Percentiles rank a stretch among this genome's conserved stretches.
phyloP scores from a whole-genome alignment of 2,888 invertebrate species.

The Polydrusus pterygomalis region DNA sequence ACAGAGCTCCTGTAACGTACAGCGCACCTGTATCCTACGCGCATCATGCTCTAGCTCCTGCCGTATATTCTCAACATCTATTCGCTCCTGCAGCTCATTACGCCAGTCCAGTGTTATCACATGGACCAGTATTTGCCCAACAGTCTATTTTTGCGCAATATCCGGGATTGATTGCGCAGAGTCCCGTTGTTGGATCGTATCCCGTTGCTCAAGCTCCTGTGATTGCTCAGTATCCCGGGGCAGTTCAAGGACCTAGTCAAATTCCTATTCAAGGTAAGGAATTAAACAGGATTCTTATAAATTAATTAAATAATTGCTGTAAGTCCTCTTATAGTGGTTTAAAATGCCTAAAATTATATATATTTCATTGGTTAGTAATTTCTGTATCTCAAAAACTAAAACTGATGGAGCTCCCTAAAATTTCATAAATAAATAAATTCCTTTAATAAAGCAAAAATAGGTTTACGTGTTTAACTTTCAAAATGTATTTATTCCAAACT shows the following conservation, averaged over 20 bases:
- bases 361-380: too few relatives aligned
- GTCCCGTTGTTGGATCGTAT: conserved; percentile 25
- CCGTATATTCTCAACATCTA: conserved; percentile 36
- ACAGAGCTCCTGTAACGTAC: conserved; percentile 46
- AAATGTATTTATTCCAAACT: too few relatives aligned
- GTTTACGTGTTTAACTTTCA: too few relatives aligned
- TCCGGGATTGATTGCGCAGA: conserved; percentile 41
- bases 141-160: conserved; percentile 42
- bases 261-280: conserved; percentile 15
- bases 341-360: too few relatives aligned
- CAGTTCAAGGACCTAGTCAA: neutral
- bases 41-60: conserved; percentile 12
- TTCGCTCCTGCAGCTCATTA: conserved; percentile 24
- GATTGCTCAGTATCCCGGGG: conserved; percentile 10
- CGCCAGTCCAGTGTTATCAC: neutral
- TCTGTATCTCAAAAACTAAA: too few relatives aligned
- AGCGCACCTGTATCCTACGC: conserved; percentile 39
- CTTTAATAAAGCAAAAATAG: too few relatives aligned
- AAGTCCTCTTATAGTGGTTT: too few relatives aligned
- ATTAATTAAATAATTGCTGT: too few relatives aligned
- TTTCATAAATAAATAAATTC: too few relatives aligned
- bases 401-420: too few relatives aligned
- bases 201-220: conserved; percentile 38
- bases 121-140: conserved; percentile 33
- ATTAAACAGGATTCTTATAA: too few relatives aligned